phyloP scores from a whole-genome alignment of 2,888 invertebrate species.

The Stenoptilia bipunctidactyla region DNA sequence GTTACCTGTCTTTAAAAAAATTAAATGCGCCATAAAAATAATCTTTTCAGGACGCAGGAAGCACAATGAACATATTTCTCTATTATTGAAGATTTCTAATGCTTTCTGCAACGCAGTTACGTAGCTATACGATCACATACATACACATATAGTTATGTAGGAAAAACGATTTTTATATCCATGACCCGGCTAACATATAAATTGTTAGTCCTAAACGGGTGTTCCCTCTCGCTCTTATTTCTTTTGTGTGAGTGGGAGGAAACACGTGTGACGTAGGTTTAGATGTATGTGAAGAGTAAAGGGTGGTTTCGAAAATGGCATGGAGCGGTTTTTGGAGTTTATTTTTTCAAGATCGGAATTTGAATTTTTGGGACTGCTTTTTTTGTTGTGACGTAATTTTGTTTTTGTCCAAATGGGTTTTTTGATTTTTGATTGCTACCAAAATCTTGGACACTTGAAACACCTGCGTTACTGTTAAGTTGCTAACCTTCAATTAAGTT shows the following conservation, averaged over 20 bases:
- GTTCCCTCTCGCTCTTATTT: slow-evolving; percentile 31
- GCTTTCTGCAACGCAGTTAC: slow-evolving; percentile 37
- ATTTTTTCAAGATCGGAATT: too few relatives aligned
- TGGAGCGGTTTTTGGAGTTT: slow-evolving; percentile 26
- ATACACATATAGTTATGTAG: slow-evolving; percentile 37
- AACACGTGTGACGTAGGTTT: slow-evolving; percentile 52
- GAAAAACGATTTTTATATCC: slow-evolving; percentile 69
- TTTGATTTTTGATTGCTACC: too few relatives aligned
- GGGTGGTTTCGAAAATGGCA: slow-evolving; percentile 22
- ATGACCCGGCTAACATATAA: slow-evolving; percentile 72
- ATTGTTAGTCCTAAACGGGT: slow-evolving; percentile 65
- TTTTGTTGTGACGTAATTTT: too few relatives aligned
- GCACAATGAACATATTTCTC: slow-evolving; percentile 44
- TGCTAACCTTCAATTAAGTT: too few relatives aligned
- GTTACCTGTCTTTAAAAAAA: too few relatives aligned
- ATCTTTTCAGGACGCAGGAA: slow-evolving; percentile 29
- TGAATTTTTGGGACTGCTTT: too few relatives aligned
- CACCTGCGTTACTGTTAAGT: too few relatives aligned
- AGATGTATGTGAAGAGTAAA: slow-evolving; percentile 42
- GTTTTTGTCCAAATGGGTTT: too few relatives aligned
- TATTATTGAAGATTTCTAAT: slow-evolving; percentile 57
- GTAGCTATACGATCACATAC: slow-evolving; percentile 17
- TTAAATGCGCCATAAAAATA: slow-evolving; percentile 17
- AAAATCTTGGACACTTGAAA: too few relatives aligned
- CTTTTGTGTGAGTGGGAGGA: slow-evolving; percentile 33